Percentiles rank a stretch among this genome's conserved stretches.
Conservation (phyloP, 2,113 vertebrate species). For the Oncorhynchus keta region DNA sequence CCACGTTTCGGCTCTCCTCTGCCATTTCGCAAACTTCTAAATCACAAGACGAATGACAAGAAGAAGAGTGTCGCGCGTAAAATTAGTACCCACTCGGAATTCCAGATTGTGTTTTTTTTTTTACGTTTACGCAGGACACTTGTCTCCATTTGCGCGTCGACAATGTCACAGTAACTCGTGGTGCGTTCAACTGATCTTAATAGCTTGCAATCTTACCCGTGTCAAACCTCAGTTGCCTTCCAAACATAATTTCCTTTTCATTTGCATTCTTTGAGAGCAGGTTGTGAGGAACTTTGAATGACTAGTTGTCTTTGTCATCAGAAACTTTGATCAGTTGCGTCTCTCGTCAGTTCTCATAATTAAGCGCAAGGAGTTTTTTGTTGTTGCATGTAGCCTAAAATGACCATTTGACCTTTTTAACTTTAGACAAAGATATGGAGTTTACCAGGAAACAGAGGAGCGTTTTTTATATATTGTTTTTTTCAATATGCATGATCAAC, state of each 20-base stretch:
- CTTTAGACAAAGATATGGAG: constrained; percentile 72
- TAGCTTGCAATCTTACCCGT: constrained; percentile 71
- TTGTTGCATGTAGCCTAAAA: constrained; percentile 32
- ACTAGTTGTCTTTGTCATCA: constrained; percentile 16
- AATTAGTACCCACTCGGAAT: not conserved
- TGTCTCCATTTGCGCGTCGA: constrained; percentile 27
- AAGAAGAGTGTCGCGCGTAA: not conserved
- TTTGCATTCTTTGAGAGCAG: not conserved
- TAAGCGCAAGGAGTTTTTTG: not conserved
- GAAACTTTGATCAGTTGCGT: constrained; percentile 20
- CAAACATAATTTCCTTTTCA: constrained; percentile 15
- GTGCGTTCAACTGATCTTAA: constrained; percentile 65
- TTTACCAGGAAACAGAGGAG: constrained; percentile 47
- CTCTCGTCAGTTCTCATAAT: not conserved
- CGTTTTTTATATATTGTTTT: constrained; percentile 67
- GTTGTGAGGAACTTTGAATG: constrained; percentile 21
- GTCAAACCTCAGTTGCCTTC: constrained; percentile 52
- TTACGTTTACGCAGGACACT: not conserved
- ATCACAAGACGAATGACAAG: not conserved
- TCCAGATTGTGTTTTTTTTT: not conserved
- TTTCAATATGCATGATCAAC: constrained; percentile 67
- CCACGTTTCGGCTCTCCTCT: constrained; percentile 43
- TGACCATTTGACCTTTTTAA: constrained; percentile 57
- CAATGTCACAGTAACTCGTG: constrained; percentile 15
- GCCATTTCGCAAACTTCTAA: constrained; percentile 22